Base-by-base conservation (phyloP, 1,140 invertebrate genomes). In the Bombyx mandarina region DNA sequence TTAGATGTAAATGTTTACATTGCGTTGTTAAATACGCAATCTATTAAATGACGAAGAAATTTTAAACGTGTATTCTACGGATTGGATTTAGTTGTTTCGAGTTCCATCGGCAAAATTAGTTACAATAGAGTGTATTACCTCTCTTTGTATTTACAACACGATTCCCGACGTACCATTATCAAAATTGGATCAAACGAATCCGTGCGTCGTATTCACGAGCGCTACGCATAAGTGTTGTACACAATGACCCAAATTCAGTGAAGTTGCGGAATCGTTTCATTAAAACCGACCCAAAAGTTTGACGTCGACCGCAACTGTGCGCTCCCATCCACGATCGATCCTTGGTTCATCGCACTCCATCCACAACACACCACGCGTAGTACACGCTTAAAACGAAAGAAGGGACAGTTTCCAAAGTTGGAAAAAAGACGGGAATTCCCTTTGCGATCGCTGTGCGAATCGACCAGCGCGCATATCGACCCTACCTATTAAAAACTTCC, bases 401-500 rank as follows among this genome's bases (percentile, higher is more conserved):
- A 53, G 61, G 66, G 66, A 65, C 67, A 72, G 9, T 54, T 69
- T 70, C 65, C 61, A 60, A 62, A 69, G 10, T 43, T 71, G 63
- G 66, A 73, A 69, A 75, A 61, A 63, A 77, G 72, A 72, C 62
- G 75, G 10, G 4, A 43, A 9, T 75, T 61, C 65, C 68, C 65
- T 64, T 78, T 64, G 73, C 69, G 69, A 65, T 69, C 70, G 68
- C 68, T 73, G 73, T 73, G 69, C 66, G 55, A 70, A 56, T 57
- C 56, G 54, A 65, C 67, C 56, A 70, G 65, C 58, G 65, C 71
- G 67, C 71, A 77, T 18, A 18, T 77, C 72, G 77, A 83, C 77
- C 76, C 73, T 73, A 79, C 68, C 69, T 73, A 80, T 86, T 87
- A 82, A 88, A 84, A 88, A 86, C 79, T 82, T 80, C 75, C 79